Percentiles rank a stretch among this genome's conserved stretches.
These are phyloP conservation scores for Ectemnius cavifrons DNA, from an alignment of 2,888 invertebrate species.

Conservation along the genomic window DNA sequence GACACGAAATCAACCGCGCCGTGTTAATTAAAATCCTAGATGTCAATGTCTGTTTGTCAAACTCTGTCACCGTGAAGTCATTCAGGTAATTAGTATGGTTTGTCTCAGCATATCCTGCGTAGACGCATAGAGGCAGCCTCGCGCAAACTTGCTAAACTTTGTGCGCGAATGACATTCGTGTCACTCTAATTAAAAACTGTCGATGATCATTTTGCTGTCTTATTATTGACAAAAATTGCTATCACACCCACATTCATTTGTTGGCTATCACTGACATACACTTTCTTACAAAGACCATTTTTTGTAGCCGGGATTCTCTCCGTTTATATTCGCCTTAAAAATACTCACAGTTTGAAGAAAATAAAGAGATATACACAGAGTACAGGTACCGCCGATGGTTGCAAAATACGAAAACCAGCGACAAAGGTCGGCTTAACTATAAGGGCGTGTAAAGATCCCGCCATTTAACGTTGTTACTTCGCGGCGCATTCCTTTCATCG, in stretches of 20 bases:
- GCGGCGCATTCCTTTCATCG: conserved; percentile 23
- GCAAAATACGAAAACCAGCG: conserved; percentile 60
- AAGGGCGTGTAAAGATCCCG: conserved; percentile 59
- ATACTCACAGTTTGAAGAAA: conserved; percentile 65
- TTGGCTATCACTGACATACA: conserved; percentile 46
- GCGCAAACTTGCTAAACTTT: conserved; percentile 41
- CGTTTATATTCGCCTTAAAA: conserved; percentile 61
- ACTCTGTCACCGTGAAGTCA: conserved; percentile 28
- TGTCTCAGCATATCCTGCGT: conserved; percentile 19
- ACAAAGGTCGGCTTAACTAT: conserved; percentile 63
- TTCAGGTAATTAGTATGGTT: conserved; percentile 3
- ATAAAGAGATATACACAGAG: conserved; percentile 68
- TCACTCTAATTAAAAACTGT: conserved; percentile 50
- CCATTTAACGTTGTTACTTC: conserved; percentile 40
- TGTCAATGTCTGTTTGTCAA: conserved; percentile 10
- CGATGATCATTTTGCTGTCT: conserved; percentile 43
- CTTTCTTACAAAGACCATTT: conserved; percentile 47
- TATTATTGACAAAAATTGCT: conserved; percentile 46
- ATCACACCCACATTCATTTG: conserved; percentile 49
- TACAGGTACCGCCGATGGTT: conserved; percentile 69
- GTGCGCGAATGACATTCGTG: conserved; percentile 59
- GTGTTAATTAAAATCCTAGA: conserved; percentile 40
- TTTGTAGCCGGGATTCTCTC: conserved; percentile 41
- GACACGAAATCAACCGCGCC: conserved; percentile 61
- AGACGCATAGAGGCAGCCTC: conserved; percentile 16